A percentile compares a stretch with the other conserved stretches of the same genome.
phyloP scores from a whole-genome alignment of 2,888 invertebrate genomes.

The Darwinula stevensoni region DNA sequence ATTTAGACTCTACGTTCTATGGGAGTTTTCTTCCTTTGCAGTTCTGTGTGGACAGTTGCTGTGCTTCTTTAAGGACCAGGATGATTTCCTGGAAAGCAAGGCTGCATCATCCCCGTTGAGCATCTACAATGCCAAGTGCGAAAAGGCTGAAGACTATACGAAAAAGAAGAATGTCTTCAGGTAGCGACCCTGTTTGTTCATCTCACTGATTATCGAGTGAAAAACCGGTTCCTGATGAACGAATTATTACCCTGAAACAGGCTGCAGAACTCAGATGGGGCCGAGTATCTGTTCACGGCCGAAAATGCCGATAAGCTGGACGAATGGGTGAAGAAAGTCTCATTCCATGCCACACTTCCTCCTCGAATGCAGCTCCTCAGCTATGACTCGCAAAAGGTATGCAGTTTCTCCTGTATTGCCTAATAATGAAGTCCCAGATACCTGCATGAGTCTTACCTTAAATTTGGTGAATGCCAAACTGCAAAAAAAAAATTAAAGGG shows the following conservation, averaged over 20 bases:
- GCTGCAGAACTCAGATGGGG: conserved; percentile 54
- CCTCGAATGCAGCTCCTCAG: conserved; percentile 63
- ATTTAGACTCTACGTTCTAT: conserved; percentile 7
- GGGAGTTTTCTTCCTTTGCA: conserved; percentile 22
- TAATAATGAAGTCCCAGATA: not conserved
- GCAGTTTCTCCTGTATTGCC: not conserved
- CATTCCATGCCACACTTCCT: conserved; percentile 68
- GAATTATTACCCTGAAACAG: conserved; percentile 19
- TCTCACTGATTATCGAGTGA: too few species aligned
- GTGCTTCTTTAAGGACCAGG: conserved; percentile 89
- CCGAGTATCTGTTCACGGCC: conserved; percentile 69
- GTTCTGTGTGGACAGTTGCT: conserved; percentile 86
- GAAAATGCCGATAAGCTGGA: conserved; percentile 37
- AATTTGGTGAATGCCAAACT: not conserved
- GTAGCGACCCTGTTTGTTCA: conserved; percentile 10
- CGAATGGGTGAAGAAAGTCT: conserved; percentile 72
- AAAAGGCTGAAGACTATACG: conserved; percentile 68
- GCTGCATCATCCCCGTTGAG: conserved; percentile 62
- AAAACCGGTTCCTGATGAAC: too few species aligned
- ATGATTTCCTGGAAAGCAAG: conserved; percentile 59
- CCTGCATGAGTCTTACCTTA: not conserved
- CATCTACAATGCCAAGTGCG: conserved; percentile 41
- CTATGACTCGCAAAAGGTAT: conserved; percentile 35
- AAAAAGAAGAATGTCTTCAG: conserved; percentile 74
- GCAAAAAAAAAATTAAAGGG: not conserved